Evolutionary conservation across 2,797 vertebrate species (phyloP), one percentile per base, ranked within the genome.

Genomic region (Ispidina lecontei): DNA sequence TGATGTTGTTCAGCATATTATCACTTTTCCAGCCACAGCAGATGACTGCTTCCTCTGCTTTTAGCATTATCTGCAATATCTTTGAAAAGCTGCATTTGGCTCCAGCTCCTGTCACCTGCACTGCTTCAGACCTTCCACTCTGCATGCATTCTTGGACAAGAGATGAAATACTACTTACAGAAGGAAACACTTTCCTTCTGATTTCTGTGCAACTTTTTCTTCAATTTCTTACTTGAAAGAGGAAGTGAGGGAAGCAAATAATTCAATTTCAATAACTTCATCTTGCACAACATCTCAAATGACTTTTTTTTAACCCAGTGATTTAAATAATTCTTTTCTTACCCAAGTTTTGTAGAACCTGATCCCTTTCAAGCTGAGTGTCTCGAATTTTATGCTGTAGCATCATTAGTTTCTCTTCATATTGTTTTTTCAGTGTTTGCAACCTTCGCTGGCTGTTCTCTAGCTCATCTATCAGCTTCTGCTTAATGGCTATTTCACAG

Each of bases 401-500:
- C 98, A 98, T 99, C 98, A 98, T 98, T 46, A 99, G 97, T 87
- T 99, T 99, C 96, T 99, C 99, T 59, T 99, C 99, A 59, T 99
- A 99, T 44, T 99, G 99, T 96, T 98, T 99, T 75, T 99, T 99
- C 68, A 99, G 98, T 0, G 99, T 99, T 96, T 99, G 99, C 64
- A 99, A 96, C 31, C 99, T 98, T 76, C 98, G 97, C 96, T 99
- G 99, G 97, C 99, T 99, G 96, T 99, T 99, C 96, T 99, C 99
- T 72, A 99, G 97, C 94, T 99, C 99, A 83, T 99, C 99, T 33
- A 99, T 99, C 92, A 99, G 98, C 94, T 99, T 99, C 96, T 99
- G 99, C 96, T 99, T 99, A 96, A 99, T 99, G 89, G 99, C 99
- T 95, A 99, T 99, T 98, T 99, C 99, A 94, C 99, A 99, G 26